Base-by-base conservation (phyloP, 2,797 vertebrate genomes). In the Enteromius paludinosus region DNA sequence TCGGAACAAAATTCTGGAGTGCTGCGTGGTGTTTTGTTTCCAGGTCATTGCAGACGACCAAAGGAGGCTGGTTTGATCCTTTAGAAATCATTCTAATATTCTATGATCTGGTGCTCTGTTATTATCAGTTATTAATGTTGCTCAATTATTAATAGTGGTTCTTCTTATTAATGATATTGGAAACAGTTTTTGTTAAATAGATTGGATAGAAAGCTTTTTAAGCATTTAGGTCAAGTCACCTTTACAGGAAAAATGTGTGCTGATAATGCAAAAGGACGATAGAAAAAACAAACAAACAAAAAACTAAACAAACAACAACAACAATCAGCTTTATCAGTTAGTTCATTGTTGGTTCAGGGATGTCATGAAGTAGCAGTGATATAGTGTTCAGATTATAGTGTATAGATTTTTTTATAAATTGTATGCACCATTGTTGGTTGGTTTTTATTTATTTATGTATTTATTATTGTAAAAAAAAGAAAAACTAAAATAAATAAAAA, bases 1-100 rank as follows among this genome's bases (percentile, higher is more conserved):
- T 7, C 30, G 62, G 66, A 68, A 79, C 28, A 12, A 15, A 64
- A 71, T 81, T 11, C n/a, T 65, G 62, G 79, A 62, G 59, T 30
- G 69, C 9, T 20, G 25, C 11, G 43, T 70, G 43, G 23, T 7
- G 45, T 49, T 3, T 17, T 7, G 45, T 20, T 71, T 30, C 4
- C 25, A 71, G 68, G 9, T 49, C 43, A 49, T 25, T 20, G 43
- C 8, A 4, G 69, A 5, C 3, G 10, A n/a, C 9, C 8, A 28
- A 61, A 61, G 5, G 23, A 14, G 25, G 4, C 23, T 28, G 56
- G 25, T 30, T 15, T 30, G 59, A 30, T 30, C 59, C 14, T 30
- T 62, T 14, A 62, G 59, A 62, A 62, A 30, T 62, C 25, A 61
- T 28, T 15, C 2, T 3, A 15, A 28, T 15, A 28, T 61, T 7